phyloP scores from a whole-genome alignment of 2,113 vertebrate species.

The Cyphomyrus discorhynchus region DNA sequence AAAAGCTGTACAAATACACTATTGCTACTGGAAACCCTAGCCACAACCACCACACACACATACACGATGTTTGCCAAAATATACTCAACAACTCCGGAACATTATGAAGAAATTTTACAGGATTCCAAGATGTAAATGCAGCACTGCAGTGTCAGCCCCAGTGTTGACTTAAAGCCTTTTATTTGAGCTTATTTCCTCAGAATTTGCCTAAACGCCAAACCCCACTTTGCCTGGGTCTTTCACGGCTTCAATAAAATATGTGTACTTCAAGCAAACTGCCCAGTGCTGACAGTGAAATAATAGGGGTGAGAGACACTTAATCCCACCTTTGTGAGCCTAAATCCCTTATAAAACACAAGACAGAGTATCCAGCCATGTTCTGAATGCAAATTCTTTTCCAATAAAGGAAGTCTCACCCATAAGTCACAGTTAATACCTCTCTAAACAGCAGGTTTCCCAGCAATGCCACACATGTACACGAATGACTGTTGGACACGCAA shows the following conservation, averaged over 20 bases:
- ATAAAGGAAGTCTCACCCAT: not conserved
- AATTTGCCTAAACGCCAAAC: not conserved
- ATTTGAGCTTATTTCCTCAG: conserved; percentile 9
- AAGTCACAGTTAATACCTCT: not conserved
- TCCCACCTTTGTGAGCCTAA: conserved; percentile 30
- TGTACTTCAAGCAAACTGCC: not conserved
- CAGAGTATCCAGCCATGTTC: not conserved
- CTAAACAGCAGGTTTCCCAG: not conserved
- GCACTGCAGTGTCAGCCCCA: conserved; percentile 15
- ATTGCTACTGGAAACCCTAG: not conserved
- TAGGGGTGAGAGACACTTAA: not conserved
- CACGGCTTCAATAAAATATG: not conserved
- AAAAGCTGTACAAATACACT: not conserved
- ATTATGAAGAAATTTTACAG: conserved; percentile 42
- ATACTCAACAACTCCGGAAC: conserved; percentile 23
- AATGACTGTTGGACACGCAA: not conserved
- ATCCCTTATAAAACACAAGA: conserved; percentile 32
- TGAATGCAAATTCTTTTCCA: not conserved
- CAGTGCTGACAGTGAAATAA: not conserved
- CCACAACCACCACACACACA: not conserved
- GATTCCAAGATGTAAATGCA: conserved; percentile 23
- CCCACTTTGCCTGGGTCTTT: not conserved
- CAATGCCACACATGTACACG: not conserved
- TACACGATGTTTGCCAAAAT: not conserved
- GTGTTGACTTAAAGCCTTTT: conserved; percentile 8